Percentiles rank a stretch among this genome's conserved stretches.
Conservation (phyloP, 1,140 invertebrate genomes). For the Amyelois transitella region DNA sequence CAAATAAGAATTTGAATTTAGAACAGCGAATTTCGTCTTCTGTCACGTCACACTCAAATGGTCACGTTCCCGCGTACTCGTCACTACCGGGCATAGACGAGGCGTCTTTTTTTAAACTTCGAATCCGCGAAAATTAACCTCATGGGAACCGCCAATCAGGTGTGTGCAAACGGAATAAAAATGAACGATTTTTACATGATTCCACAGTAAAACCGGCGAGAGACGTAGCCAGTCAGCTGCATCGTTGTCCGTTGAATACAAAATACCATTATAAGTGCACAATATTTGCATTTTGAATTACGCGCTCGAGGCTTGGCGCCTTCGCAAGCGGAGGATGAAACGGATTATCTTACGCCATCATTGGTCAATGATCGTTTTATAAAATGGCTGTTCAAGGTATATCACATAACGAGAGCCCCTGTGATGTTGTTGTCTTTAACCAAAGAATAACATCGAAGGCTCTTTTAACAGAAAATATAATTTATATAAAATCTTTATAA, state of each 20-base stretch:
- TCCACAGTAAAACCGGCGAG: constrained; percentile 60
- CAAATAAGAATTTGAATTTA: constrained; percentile 9
- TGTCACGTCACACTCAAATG: not conserved
- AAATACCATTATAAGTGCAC: constrained; percentile 63
- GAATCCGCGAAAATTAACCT: constrained; percentile 63
- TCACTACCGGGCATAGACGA: constrained; percentile 20
- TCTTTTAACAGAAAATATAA: no score
- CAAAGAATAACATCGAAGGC: no score
- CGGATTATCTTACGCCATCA: constrained; percentile 2
- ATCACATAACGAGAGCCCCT: no score
- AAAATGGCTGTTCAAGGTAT: not conserved
- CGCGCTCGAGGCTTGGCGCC: constrained; percentile 31
- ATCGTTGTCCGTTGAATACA: constrained; percentile 54
- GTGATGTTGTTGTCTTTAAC: no score
- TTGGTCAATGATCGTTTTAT: constrained; percentile 1
- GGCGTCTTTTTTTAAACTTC: constrained; percentile 30
- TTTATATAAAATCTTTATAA: no score
- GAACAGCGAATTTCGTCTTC: not conserved
- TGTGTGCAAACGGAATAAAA: constrained; percentile 58
- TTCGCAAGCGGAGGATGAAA: not conserved
- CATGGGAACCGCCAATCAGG: constrained; percentile 66
- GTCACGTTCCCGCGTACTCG: not conserved
- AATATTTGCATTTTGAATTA: constrained; percentile 72
- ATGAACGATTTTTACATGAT: constrained; percentile 68
- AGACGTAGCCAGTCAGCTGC: constrained; percentile 49